phyloP scores from a whole-genome alignment of 2,888 invertebrate genomes.

The Hoplodrina blanda region DNA sequence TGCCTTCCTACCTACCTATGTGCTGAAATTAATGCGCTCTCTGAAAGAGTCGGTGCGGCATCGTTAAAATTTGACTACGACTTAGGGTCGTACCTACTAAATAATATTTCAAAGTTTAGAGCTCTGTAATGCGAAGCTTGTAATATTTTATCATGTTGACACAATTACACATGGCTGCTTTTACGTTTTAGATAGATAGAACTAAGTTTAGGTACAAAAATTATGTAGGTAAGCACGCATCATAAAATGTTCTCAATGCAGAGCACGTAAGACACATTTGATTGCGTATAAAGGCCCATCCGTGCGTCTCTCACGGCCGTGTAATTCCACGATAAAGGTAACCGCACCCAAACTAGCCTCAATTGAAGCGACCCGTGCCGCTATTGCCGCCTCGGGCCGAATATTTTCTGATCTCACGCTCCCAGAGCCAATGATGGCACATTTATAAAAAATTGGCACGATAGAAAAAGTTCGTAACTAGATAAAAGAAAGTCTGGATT shows the following conservation, averaged over 20 bases:
- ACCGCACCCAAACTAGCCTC: slow-evolving; percentile 55
- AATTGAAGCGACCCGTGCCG: slow-evolving; percentile 55
- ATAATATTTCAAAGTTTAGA: slow-evolving; percentile 28
- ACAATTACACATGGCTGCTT: slow-evolving; percentile 15
- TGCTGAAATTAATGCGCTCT: slow-evolving; percentile 47
- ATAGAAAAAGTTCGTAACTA: slow-evolving; percentile 51
- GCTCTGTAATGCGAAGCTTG: slow-evolving; percentile 24
- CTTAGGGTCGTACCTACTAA: slow-evolving; percentile 6
- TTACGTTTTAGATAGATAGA: slow-evolving; percentile 18
- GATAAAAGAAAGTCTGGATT: slow-evolving; percentile 54
- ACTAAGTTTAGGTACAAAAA: slow-evolving; percentile 8
- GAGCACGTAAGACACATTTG: slow-evolving; percentile 49
- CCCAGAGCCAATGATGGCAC: slow-evolving; percentile 46
- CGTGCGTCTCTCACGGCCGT: slow-evolving; percentile 56
- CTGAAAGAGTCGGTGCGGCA: slow-evolving; percentile 22
- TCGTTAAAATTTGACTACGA: slow-evolving; percentile 51
- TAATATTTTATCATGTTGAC: slow-evolving; percentile 22
- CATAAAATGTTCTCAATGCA: slow-evolving; percentile 27
- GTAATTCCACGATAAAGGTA: slow-evolving; percentile 60
- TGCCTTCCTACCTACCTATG: slow-evolving; percentile 28
- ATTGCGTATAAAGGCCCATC: slow-evolving; percentile 59
- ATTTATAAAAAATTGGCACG: slow-evolving; percentile 57
- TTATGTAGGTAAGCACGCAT: not conserved
- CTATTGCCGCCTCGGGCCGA: slow-evolving; percentile 45
- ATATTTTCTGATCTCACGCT: slow-evolving; percentile 59